Evolutionary conservation across 2,888 invertebrate genomes (phyloP), one percentile per base, ranked within the genome.

Genomic region (Steinernema hermaphroditum): DNA sequence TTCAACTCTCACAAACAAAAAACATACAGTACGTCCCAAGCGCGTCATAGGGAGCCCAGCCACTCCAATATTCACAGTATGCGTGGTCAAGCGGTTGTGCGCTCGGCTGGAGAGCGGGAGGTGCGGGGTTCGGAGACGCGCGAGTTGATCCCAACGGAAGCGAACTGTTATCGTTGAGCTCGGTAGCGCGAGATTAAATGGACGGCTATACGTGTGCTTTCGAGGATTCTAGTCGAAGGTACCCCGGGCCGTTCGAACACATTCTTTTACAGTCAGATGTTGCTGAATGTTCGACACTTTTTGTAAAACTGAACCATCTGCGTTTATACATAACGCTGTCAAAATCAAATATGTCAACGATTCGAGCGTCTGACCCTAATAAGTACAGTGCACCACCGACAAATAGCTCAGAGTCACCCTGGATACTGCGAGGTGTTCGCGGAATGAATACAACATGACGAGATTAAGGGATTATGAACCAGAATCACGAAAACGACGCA

Each of bases 201-300:
- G 32, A 62, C 19, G 62, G 62, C 62, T 62, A 62, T 62, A 62
- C 62, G 62, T 62, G 62, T 62, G 32, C 27, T 62, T 14, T 27
- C 62, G 62, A 22, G 29, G 32, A 27, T 16, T 12, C 27, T 34
- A 62, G 34, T 62, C 32, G 62, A 14, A 16, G 62, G 16, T 34
- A 62, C 62, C 62, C 62, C 62, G 62, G 62, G 62, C 62, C 32
- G 62, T 62, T 62, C 32, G 62, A 62, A 62, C 62, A 62, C 19
- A 6, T 27, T 54, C 37, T 37, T 37, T 37, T 37, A 37, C 12
- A 4, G 37, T 12, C 6, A 37, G n/a, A 37, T 12, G 6, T 12
- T 37, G 4, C 12, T 37, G 37, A 37, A 37, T 12, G 12, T 8
- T 37, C 37, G n/a, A n/a, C n/a, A n/a, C n/a, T n/a, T n/a, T n/a